phyloP scores from a whole-genome alignment of 2,113 vertebrate species.

The Dasyornis broadbenti region DNA sequence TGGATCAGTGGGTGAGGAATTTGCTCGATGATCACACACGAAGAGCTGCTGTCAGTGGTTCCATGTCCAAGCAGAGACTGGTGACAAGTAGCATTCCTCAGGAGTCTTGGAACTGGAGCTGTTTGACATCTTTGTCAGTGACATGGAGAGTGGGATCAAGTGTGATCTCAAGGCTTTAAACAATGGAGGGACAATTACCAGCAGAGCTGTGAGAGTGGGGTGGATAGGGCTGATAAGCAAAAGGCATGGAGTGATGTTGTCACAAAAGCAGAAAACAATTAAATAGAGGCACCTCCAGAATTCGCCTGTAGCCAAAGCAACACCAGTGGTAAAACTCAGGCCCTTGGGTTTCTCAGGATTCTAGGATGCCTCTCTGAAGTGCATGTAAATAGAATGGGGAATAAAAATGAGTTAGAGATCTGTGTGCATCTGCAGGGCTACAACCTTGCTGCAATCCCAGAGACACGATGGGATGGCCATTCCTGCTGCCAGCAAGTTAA shows the following conservation, averaged over 20 bases:
- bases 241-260: background rate
- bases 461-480: background rate
- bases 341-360: background rate
- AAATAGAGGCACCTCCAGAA: background rate
- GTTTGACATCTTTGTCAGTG: background rate
- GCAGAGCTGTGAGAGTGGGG: background rate
- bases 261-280: background rate
- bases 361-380: background rate
- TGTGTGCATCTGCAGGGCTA: background rate
- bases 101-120: background rate
- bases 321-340: background rate
- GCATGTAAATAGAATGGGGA: background rate
- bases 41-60: background rate
- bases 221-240: background rate
- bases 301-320: background rate
- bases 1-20: background rate
- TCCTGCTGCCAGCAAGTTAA: background rate
- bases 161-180: background rate
- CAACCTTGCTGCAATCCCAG: rapidly evolving
- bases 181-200: background rate
- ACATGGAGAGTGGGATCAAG: background rate
- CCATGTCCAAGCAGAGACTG: background rate
- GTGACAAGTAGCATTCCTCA: background rate
- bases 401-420: background rate
- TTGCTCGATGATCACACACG: background rate